A percentile compares a stretch with the other conserved stretches of the same genome.
Evolutionary conservation across 2,888 invertebrate species (phyloP).

Genomic region (Isotomurus palustris): DNA sequence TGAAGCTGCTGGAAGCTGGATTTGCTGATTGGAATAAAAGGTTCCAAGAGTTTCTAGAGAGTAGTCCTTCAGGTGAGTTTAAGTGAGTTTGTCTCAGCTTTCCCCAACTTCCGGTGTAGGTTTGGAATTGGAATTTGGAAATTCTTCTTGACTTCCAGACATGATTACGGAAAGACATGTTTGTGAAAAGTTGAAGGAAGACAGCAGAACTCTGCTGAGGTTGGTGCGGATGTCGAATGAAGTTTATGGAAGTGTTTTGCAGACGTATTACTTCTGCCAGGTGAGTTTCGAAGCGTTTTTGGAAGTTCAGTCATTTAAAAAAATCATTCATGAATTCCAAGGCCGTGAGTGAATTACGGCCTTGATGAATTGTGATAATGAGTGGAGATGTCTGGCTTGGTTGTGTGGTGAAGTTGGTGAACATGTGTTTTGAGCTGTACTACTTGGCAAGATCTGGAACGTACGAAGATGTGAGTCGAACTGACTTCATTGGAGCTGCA

Average conservation of each 20-base stretch:
- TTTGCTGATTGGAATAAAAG: constrained; percentile 37
- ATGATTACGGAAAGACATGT: constrained; percentile 17
- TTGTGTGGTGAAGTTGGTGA: constrained; percentile 29
- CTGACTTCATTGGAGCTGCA: constrained; percentile 28
- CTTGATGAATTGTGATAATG: no score
- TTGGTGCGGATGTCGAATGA: constrained; percentile 35
- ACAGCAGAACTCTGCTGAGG: constrained; percentile 25
- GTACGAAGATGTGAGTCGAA: constrained; percentile 4
- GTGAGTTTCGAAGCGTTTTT: no score
- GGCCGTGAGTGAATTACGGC: no score
- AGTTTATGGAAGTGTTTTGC: constrained; percentile 37
- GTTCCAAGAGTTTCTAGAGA: constrained; percentile 18
- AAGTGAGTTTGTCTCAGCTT: no score
- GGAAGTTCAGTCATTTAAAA: no score
- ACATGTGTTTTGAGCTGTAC: constrained; percentile 45
- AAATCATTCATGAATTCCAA: no score
- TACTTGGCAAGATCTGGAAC: constrained; percentile 37
- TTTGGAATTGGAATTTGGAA: no score
- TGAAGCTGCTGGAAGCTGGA: constrained; percentile 29
- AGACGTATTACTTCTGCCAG: constrained; percentile 42
- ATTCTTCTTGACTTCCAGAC: not conserved
- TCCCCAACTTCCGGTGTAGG: no score
- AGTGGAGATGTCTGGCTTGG: no score
- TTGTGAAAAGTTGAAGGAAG: constrained; percentile 27
- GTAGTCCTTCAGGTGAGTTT: not conserved